Evolutionary conservation across 2,888 invertebrate species (phyloP).

Genomic region (Melieria omissa): DNA sequence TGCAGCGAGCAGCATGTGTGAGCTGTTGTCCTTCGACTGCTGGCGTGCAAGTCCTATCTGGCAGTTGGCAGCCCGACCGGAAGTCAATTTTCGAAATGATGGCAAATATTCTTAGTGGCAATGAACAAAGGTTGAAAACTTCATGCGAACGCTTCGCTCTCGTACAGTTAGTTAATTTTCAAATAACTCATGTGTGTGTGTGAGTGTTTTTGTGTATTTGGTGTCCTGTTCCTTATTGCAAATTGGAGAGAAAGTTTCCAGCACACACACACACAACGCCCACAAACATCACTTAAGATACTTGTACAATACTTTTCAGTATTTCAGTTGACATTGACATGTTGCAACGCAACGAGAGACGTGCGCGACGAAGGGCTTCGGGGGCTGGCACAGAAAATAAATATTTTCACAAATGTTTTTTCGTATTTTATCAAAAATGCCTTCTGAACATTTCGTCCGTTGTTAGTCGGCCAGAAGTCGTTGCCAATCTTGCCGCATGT

Average conservation of each 20-base stretch:
- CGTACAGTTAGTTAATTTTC: slow-evolving; percentile 30
- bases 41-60: neutral
- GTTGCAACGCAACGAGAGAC: neutral
- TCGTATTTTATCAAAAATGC: too few relatives aligned
- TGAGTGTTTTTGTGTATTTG: too few relatives aligned
- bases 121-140: slow-evolving; percentile 34
- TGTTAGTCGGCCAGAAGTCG: too few relatives aligned
- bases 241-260: neutral
- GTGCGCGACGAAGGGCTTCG: too few relatives aligned
- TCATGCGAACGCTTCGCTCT: neutral
- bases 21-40: too few relatives aligned
- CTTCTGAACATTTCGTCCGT: too few relatives aligned
- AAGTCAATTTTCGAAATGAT: slow-evolving; percentile 39
- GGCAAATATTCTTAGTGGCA: slow-evolving; percentile 29
- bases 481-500: too few relatives aligned
- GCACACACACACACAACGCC: neutral
- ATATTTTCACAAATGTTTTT: too few relatives aligned
- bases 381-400: too few relatives aligned
- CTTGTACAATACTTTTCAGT: too few relatives aligned
- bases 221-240: slow-evolving; percentile 19
- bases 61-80: slow-evolving; percentile 35
- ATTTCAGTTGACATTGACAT: slow-evolving; percentile 25
- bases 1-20: too few relatives aligned
- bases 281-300: neutral
- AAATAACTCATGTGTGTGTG: slow-evolving; percentile 24